A percentile compares a stretch with the other conserved stretches of the same genome.
Evolutionary conservation across 1,140 invertebrate genomes (phyloP).

Genomic region (Zaprionus gabonicus): DNA sequence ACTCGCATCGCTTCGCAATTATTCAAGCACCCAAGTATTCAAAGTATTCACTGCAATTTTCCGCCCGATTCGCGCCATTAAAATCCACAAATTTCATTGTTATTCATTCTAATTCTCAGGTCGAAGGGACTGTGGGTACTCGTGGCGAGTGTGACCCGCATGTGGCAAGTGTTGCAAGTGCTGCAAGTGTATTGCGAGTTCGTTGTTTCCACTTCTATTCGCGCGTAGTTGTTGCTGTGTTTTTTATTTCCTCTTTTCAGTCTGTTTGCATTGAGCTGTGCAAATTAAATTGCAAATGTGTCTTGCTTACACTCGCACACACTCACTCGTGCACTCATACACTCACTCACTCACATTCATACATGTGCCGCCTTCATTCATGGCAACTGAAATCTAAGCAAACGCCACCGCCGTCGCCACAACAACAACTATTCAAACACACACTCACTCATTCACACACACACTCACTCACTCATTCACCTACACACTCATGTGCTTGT

Average conservation of each 20-base stretch:
- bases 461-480: constrained; percentile 14
- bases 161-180: background rate
- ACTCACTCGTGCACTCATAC: constrained; percentile 4
- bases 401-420: constrained; percentile 29
- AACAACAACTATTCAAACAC: constrained; percentile 27
- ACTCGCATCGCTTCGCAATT: background rate
- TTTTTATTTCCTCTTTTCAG: constrained; percentile 7
- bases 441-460: constrained; percentile 21
- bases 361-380: constrained; percentile 48
- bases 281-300: constrained; percentile 66
- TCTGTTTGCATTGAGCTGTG: constrained; percentile 61
- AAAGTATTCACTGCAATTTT: background rate
- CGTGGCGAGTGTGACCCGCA: background rate
- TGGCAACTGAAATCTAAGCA: constrained; percentile 35
- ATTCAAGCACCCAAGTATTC: background rate
- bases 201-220: constrained; percentile 5
- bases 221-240: background rate
- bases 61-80: background rate
- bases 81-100: background rate
- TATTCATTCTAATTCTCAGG: background rate
- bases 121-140: background rate
- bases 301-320: constrained; percentile 26
- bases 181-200: constrained; percentile 2
- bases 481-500: background rate
- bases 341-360: constrained; percentile 13